Evolutionary conservation across 1,140 invertebrate genomes (phyloP), one percentile per base, ranked within the genome.

Genomic region (Diorhabda carinulata): DNA sequence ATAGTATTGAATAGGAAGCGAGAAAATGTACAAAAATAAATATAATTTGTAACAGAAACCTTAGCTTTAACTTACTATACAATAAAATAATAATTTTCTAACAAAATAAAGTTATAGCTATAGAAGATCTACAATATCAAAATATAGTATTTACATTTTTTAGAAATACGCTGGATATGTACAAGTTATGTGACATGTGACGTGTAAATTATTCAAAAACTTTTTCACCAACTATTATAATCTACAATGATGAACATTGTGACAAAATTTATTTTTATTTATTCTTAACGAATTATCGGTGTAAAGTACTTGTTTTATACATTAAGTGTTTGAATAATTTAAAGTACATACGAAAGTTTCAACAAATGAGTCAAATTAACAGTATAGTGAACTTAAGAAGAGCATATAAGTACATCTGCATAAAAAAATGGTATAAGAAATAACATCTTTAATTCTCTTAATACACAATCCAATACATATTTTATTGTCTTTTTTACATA

Each of bases 111-210:
- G 41, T 43, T 43, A 47, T 52, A 57, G 40, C 64, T 57, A 57
- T 57, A 57, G 56, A 57, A 47, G 57, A 8, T 43, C 56, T 57
- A 65, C 8, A 45, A 65, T 65, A 65, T 65, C 64, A 65, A 65
- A 65, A 65, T 65, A 65, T 65, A 65, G 64, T 65, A 65, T 65
- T 57, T 65, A 65, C 64, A 65, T 40, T 65, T 65, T 65, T 65
- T 65, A 3, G 47, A 65, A 65, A 65, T 65, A 65, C 57, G 56
- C 64, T n/a, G 64, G 64, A 65, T 65, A 65, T 65, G 64, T 65
- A 65, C 64, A 65, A 61, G 40, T 44, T 40, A 65, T 65, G 64
- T 65, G 64, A 65, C 64, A 65, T 65, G 57, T 65, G 47, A 65
- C 45, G 47, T n/a, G n/a, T n/a, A 52, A 6, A 52, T n/a, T 52